These are phyloP conservation scores for Nematopogon swammerdamellus DNA, from an alignment of 2,888 invertebrate species.

Conservation along the genomic window DNA sequence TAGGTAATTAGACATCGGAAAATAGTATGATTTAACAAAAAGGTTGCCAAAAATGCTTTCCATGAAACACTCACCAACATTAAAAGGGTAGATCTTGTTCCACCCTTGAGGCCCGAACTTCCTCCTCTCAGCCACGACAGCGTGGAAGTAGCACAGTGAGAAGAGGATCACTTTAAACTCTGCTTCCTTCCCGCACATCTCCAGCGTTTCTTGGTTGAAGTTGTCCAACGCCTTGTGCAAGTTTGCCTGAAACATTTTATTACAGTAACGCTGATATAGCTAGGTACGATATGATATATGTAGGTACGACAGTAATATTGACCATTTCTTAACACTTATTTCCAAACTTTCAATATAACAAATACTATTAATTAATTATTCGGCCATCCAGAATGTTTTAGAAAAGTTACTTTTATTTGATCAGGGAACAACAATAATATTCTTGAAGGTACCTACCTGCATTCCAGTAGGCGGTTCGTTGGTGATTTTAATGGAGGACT, in stretches of 20 bases:
- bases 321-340: too few species aligned
- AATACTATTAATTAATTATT: too few species aligned
- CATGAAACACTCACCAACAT: conserved; percentile 76
- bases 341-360: too few species aligned
- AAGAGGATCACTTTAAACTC: conserved; percentile 95
- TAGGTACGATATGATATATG: not conserved
- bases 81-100: conserved; percentile 95
- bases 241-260: conserved; percentile 64
- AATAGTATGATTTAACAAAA: too few species aligned
- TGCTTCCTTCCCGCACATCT: conserved; percentile 93
- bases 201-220: conserved; percentile 92
- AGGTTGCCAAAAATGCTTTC: too few species aligned
- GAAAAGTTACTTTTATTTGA: too few species aligned
- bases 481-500: conserved; percentile 95
- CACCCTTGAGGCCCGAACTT: conserved; percentile 96
- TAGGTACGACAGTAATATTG: too few species aligned
- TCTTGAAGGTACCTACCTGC: too few species aligned
- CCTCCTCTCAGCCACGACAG: conserved; percentile 88
- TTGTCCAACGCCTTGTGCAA: conserved; percentile 93
- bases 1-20: too few species aligned
- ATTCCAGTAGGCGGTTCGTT: conserved; percentile 97
- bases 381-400: too few species aligned
- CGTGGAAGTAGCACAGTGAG: conserved; percentile 93
- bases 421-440: too few species aligned
- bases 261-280: not conserved